phyloP scores from a whole-genome alignment of 2,113 vertebrate species.

The Albula glossodonta region DNA sequence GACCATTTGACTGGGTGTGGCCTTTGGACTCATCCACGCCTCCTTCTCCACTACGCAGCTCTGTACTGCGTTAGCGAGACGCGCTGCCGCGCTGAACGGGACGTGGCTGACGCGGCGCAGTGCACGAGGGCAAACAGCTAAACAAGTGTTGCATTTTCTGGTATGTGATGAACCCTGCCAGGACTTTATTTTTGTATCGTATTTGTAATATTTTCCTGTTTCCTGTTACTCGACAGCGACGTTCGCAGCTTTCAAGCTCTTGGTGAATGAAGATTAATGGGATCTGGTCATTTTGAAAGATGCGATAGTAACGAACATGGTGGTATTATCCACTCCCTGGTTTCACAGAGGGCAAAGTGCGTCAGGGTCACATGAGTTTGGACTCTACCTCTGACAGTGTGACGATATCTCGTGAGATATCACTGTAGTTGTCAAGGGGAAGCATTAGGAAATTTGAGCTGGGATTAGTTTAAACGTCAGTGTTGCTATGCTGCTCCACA shows the following conservation, averaged over 20 bases:
- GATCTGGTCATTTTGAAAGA: background rate
- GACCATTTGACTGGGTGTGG: background rate
- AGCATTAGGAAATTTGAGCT: background rate
- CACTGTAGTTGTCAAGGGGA: background rate
- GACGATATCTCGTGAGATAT: background rate
- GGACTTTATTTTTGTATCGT: slow-evolving; percentile 30
- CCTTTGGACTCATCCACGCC: background rate
- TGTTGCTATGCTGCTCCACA: background rate
- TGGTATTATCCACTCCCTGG: background rate
- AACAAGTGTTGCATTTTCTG: slow-evolving; percentile 23
- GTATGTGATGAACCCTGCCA: slow-evolving; percentile 26
- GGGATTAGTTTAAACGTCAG: background rate
- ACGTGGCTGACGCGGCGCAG: background rate
- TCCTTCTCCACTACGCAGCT: background rate
- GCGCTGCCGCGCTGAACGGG: background rate
- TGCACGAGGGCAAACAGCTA: background rate
- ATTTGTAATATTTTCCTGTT: slow-evolving; percentile 34
- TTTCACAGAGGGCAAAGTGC: background rate
- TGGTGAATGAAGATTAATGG: background rate
- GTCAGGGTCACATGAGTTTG: background rate
- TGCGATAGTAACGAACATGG: background rate
- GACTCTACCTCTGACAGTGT: slow-evolving; percentile 15
- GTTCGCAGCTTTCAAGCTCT: background rate
- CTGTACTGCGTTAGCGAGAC: background rate
- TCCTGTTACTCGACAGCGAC: background rate